Base-by-base conservation (phyloP, 2,113 vertebrate genomes). In the Embiotoca jacksoni region DNA sequence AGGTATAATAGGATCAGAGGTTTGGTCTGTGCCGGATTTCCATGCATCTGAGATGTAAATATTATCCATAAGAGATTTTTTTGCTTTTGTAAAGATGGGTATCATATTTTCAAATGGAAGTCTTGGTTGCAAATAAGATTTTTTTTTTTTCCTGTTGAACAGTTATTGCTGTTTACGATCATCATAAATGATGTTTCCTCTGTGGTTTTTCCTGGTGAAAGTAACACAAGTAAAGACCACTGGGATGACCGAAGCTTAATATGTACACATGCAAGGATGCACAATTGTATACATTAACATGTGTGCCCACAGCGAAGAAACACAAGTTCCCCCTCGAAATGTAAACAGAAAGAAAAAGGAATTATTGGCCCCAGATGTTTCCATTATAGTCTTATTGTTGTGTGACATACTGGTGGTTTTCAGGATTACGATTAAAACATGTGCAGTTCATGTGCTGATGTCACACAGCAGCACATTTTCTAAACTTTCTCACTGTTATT, bases 311-410 rank as follows among this genome's bases (percentile, higher is more conserved):
- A 54, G 68, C 30, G 53, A 41, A 31, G 2, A 46, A 6, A 31
- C 6, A 56, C 6, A 74, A 55, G 49, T 46, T 68, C 67, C 52
- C 39, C 46, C 44, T 69, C 9, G 7, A 70, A 13, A 55, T 70
- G n/a, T 73, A 73, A 86, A 67, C 50, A 54, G 80, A 68, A 36
- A 52, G 6, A 52, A 31, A 78, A 35, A 16, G 54, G 60, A 54
- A 46, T 82, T 67, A 84, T 76, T 74, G 75, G 55, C 62, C 59
- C 33, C 59, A 77, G 81, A 72, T 84, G 81, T 80, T 81, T 77
- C 72, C 78, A 74, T 74, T 81, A 72, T 72, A 23, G 30, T 64
- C 1, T 80, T 62, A 81, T 72, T 86, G 58, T 61, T 80, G 13
- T 66, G 78, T 78, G 66, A 59, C 72, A 78, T 61, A 31, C 5